phyloP scores from a whole-genome alignment of 2,797 vertebrate species.

The Rhinophrynus dorsalis region DNA sequence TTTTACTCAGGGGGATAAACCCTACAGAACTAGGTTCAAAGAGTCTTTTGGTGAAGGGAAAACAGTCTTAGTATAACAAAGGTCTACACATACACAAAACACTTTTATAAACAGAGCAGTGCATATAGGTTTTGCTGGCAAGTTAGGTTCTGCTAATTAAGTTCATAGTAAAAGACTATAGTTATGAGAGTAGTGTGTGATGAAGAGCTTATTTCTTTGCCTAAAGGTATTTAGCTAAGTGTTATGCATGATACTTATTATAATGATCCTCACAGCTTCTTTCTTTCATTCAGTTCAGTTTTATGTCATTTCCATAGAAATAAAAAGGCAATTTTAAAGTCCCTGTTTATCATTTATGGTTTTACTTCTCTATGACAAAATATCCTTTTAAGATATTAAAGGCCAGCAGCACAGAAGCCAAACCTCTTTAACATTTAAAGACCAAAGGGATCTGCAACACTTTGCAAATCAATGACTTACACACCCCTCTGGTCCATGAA shows the following conservation, averaged over 20 bases:
- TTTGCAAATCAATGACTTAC: too few species aligned
- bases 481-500: too few species aligned
- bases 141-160: conserved; percentile 36
- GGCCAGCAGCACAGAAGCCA: background rate
- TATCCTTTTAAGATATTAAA: conserved; percentile 19
- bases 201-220: conserved; percentile 41
- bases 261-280: conserved; percentile 48
- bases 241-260: conserved; percentile 40
- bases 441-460: too few species aligned
- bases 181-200: conserved; percentile 23
- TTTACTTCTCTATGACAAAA: conserved; percentile 27
- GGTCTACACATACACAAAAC: too few species aligned
- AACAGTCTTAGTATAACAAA: too few species aligned
- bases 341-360: conserved; percentile 34
- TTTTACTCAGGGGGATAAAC: too few species aligned
- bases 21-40: too few species aligned
- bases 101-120: too few species aligned
- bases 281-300: conserved; percentile 28
- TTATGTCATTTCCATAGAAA: conserved; percentile 33
- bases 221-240: conserved; percentile 47
- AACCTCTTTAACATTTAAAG: conserved; percentile 30
- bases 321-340: conserved; percentile 36
- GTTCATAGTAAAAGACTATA: conserved; percentile 34
- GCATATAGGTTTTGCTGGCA: conserved; percentile 4
- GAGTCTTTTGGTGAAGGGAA: too few species aligned